Evolutionary conservation across 2,797 vertebrate genomes (phyloP).

Genomic region (Ibycter americanus): DNA sequence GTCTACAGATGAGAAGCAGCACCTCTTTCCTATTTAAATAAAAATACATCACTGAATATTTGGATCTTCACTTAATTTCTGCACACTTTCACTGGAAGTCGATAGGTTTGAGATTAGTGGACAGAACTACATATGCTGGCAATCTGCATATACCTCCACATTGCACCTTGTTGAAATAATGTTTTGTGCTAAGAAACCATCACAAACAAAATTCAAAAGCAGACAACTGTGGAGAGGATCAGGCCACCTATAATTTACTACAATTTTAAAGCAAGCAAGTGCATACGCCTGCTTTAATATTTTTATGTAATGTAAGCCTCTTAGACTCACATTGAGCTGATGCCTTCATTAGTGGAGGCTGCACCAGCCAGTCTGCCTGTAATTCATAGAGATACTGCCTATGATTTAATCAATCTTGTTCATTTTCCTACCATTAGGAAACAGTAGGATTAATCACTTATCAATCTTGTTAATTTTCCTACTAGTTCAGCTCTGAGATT

Average conservation of each 20-base stretch:
- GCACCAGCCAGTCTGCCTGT: neutral
- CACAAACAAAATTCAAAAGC: neutral
- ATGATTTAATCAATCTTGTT: neutral
- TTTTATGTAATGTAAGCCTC: conserved; percentile 29
- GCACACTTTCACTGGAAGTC: neutral
- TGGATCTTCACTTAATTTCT: neutral
- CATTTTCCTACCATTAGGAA: neutral
- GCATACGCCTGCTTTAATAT: neutral
- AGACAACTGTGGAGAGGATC: neutral
- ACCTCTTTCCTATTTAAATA: neutral
- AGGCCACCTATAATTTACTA: conserved; percentile 14
- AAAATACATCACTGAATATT: neutral
- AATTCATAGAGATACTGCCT: neutral
- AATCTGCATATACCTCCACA: neutral
- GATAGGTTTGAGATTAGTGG: neutral
- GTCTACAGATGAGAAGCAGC: neutral
- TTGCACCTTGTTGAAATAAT: neutral
- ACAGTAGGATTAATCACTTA: neutral
- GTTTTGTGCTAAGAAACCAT: neutral
- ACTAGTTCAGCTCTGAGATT: neutral
- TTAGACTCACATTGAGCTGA: conserved; percentile 9
- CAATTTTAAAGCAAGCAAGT: neutral
- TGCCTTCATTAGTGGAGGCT: neutral
- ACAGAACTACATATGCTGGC: neutral
- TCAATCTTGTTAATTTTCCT: neutral